Percentiles rank a stretch among this genome's conserved stretches.
These are phyloP conservation scores for Noctilio leporinus DNA, from an alignment of 2,113 vertebrate genomes.

Conservation along the genomic window DNA sequence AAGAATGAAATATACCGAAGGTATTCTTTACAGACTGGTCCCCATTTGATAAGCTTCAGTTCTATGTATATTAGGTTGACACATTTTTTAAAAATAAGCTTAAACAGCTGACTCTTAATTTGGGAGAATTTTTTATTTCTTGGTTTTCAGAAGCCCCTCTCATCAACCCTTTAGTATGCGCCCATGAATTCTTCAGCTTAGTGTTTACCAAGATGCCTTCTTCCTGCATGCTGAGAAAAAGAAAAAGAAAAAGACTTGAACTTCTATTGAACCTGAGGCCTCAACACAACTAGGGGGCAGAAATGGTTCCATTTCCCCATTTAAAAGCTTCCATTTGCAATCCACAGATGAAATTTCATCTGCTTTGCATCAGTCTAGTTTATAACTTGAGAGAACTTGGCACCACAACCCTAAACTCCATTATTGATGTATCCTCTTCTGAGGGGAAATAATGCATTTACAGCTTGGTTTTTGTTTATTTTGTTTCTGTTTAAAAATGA, in stretches of 20 bases:
- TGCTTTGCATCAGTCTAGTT: constrained; percentile 80
- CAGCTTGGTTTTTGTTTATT: constrained; percentile 76
- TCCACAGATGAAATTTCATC: constrained; percentile 80
- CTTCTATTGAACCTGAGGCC: constrained; percentile 72
- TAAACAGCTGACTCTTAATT: not conserved
- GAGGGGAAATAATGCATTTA: constrained; percentile 76
- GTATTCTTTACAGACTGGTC: not conserved
- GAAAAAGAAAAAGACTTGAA: constrained; percentile 61
- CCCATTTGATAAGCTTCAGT: not conserved
- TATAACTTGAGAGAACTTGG: constrained; percentile 79
- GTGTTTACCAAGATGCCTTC: not conserved
- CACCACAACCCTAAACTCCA: constrained; percentile 59
- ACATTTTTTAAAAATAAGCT: not conserved
- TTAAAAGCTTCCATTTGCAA: constrained; percentile 78
- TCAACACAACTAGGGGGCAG: constrained; percentile 59
- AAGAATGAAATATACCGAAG: not conserved
- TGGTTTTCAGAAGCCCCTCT: not conserved
- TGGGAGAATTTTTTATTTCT: not conserved
- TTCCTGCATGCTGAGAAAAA: not conserved
- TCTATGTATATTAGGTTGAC: not conserved
- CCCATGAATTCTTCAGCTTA: not conserved
- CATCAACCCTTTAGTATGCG: not conserved
- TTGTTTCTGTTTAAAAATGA: constrained; percentile 75
- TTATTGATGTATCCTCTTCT: constrained; percentile 57
- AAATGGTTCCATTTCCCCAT: constrained; percentile 72